Conservation (phyloP, 1,140 invertebrate genomes). For the Acyrthosiphon pisum region DNA sequence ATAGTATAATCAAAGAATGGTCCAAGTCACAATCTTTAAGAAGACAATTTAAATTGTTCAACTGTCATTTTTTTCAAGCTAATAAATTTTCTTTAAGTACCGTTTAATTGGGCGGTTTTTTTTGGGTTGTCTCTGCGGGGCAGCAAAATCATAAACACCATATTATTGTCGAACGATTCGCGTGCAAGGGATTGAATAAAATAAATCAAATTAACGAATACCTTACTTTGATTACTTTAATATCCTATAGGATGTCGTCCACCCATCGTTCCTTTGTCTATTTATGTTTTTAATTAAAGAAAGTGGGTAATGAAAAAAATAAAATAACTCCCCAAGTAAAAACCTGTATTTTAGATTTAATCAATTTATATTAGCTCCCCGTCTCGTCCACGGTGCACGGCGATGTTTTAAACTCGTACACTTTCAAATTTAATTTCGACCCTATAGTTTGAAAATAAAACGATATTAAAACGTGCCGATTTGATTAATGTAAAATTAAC, state of each 20-base stretch:
- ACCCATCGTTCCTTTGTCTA: not conserved
- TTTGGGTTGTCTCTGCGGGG: not conserved
- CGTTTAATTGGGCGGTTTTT: not conserved
- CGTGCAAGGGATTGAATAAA: not conserved
- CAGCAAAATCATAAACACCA: not conserved
- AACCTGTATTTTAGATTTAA: not conserved
- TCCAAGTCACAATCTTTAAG: not conserved
- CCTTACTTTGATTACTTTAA: not conserved
- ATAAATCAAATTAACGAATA: not conserved
- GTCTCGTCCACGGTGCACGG: not conserved
- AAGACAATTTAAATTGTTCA: not conserved
- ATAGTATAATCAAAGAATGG: no score
- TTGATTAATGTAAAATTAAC: constrained; percentile 2
- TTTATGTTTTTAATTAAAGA: not conserved
- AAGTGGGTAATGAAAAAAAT: not conserved
- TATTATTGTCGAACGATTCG: not conserved
- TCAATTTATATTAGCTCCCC: not conserved
- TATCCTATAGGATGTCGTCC: not conserved
- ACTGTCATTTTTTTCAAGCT: no score
- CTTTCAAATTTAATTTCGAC: not conserved
- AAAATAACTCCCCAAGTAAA: not conserved
- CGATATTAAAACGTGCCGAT: not conserved
- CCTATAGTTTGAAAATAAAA: not conserved
- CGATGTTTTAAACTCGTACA: not conserved
- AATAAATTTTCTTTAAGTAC: not conserved